Conservation (phyloP, 2,797 vertebrate species). For the Mormyrops boulengeri region DNA sequence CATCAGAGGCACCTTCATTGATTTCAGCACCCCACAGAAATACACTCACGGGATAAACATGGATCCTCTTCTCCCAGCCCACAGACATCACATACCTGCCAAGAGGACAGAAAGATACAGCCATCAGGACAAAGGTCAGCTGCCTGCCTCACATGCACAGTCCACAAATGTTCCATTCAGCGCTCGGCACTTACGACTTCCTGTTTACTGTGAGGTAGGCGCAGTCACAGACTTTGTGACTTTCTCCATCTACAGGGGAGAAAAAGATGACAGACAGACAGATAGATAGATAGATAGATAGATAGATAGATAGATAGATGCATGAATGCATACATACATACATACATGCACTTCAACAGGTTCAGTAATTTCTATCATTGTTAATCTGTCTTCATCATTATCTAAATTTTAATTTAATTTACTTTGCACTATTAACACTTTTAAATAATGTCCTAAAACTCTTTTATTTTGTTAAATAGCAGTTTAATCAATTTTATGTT, state of each 20-base stretch:
- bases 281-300: not conserved
- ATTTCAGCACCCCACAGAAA: slow-evolving; percentile 24
- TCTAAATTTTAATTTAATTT: not conserved
- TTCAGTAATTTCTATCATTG: not conserved
- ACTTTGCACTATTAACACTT: not conserved
- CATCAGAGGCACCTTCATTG: slow-evolving; percentile 8
- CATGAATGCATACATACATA: not conserved
- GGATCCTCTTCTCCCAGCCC: slow-evolving; percentile 65
- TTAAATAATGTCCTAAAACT: not conserved
- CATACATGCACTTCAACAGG: not conserved
- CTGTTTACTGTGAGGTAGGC: slow-evolving; percentile 59
- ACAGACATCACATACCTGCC: slow-evolving; percentile 63
- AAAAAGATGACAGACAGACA: not conserved
- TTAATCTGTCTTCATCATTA: not conserved
- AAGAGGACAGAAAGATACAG: slow-evolving; percentile 24
- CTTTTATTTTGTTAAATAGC: not conserved
- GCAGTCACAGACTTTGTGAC: slow-evolving; percentile 62
- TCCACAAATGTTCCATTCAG: not conserved
- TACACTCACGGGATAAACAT: slow-evolving; percentile 65
- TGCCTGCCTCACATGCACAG: slow-evolving; percentile 17
- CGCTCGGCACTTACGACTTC: slow-evolving; percentile 58
- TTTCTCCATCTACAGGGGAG: slow-evolving; percentile 46
- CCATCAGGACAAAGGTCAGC: not conserved
- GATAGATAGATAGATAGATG: not conserved
- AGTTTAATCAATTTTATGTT: not conserved